Evolutionary conservation across 1,140 invertebrate species (phyloP), one percentile per base, ranked within the genome.

Genomic region (Euura saliciscinereae): DNA sequence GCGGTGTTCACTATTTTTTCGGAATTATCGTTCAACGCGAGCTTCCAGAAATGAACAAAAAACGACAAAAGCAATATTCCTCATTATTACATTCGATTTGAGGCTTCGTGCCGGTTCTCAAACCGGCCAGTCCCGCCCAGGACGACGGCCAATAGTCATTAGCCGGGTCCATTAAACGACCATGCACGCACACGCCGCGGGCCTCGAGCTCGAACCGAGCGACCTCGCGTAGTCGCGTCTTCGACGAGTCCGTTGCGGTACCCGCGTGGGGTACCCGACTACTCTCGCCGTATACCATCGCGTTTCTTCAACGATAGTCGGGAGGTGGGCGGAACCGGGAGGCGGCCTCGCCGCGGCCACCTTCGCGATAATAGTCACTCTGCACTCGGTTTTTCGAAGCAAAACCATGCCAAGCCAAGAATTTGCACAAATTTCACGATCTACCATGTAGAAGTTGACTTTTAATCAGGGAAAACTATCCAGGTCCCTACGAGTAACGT

Each of bases 141-240:
- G 82, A 84, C 84, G 82, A 78, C 78, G 85, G 82, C 86, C 86
- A 88, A 88, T 88, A 87, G 86, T 88, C 86, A 88, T 88, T 88
- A 87, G 83, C 84, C 82, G 85, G 84, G 84, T 83, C 86, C 85
- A 87, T 87, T 87, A 87, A 86, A 87, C 77, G 75, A 81, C 78
- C 77, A 78, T 79, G 81, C 80, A 80, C 78, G 78, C 78, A 82
- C 77, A 78, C 69, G 78, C 78, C 64, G 74, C 73, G 75, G 45
- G 70, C 72, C 28, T 28, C 28, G 28, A 28, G 13, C n/a, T 68
- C n/a, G 45, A 28, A 28, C 45, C 46, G 13, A 10, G 44, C 45
- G 43, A n/a, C 59, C 45, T 71, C 42, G 28, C 28, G 28, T 28
- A 28, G 28, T 28, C 28, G 28, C 28, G 43, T 65, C 67, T 6